Evolutionary conservation across 2,113 vertebrate genomes (phyloP), one percentile per base, ranked within the genome.

Genomic region (Lepisosteus oculatus): DNA sequence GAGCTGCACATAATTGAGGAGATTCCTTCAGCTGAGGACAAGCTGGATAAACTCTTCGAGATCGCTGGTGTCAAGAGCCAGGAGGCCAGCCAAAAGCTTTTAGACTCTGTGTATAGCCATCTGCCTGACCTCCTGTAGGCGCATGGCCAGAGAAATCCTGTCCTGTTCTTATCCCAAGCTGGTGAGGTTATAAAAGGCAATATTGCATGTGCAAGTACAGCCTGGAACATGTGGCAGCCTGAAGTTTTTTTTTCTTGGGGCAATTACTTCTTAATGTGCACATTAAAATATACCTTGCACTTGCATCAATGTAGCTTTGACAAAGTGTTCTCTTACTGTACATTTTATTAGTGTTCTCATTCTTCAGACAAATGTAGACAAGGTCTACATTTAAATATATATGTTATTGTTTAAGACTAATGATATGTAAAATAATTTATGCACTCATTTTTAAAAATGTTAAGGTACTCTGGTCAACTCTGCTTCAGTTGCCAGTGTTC

Each of bases 21-120:
- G 86, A 97, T 97, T 81, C 92, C 94, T 0, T 92, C 94, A 65
- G 95, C 95, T 0, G 97, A 99, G 82, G 97, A 99, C 86, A 97
- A 94, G 82, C 92, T 99, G 83, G 97, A 98, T 80, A 90, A 89
- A 59, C 91, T 99, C 7, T 99, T 99, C 68, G 97, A 99, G 86
- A 97, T 99, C 0, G 96, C 95, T 0, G 96, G 97, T 5, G 94
- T 96, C 44, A 99, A 99, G 87, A 99, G 97, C 86, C 97, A 97
- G 85, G 97, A 98, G 84, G 96, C 97, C 81, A 99, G 97, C 85
- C 97, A 99, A 90, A 98, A 92, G 57, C 94, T 99, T 75, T 89
- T 99, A 76, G 97, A 99, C 88, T 99, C 97, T 1, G 95, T 99
- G 83, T 99, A 99, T 85, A 94, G 96, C 86, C 97, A 99, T 85